Conservation (phyloP, 2,888 invertebrate species). For the Ptychoptera albimana region DNA sequence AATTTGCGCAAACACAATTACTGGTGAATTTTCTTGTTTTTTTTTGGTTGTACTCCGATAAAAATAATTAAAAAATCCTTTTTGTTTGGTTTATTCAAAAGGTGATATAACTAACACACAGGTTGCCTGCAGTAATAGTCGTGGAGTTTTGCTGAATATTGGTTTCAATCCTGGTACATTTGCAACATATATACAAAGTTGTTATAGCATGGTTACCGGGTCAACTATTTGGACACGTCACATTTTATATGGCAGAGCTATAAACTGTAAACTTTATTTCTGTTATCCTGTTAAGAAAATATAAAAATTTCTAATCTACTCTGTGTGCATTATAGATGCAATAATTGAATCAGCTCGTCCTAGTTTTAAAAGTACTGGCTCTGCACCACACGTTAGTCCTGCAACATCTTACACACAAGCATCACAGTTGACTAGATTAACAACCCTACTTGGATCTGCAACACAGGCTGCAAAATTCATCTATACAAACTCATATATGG, state of each 20-base stretch:
- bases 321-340: background rate
- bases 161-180: slow-evolving; percentile 8
- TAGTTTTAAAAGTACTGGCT: slow-evolving; percentile 19
- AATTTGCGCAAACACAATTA: too few relatives aligned
- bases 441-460: slow-evolving; percentile 18
- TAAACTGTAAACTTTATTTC: slow-evolving; percentile 5
- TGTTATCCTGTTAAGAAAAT: too few relatives aligned
- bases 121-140: too few relatives aligned
- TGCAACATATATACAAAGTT: slow-evolving; percentile 8
- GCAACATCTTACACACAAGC: slow-evolving; percentile 19
- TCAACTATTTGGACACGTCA: slow-evolving; percentile 9
- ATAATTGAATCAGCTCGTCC: slow-evolving; percentile 15
- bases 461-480: slow-evolving; percentile 19
- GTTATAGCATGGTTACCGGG: slow-evolving; percentile 8
- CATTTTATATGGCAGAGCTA: slow-evolving; percentile 7
- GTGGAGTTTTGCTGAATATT: slow-evolving; percentile 7
- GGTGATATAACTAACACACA: too few relatives aligned
- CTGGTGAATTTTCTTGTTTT: too few relatives aligned
- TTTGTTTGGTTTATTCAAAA: too few relatives aligned
- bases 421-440: slow-evolving; percentile 20
- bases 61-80: too few relatives aligned
- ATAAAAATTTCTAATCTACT: background rate
- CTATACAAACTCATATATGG: slow-evolving; percentile 20
- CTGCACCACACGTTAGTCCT: slow-evolving; percentile 13
- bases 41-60: too few relatives aligned